These are phyloP conservation scores for Phataginus tricuspis DNA, from an alignment of 2,797 vertebrate species.

Conservation along the genomic window DNA sequence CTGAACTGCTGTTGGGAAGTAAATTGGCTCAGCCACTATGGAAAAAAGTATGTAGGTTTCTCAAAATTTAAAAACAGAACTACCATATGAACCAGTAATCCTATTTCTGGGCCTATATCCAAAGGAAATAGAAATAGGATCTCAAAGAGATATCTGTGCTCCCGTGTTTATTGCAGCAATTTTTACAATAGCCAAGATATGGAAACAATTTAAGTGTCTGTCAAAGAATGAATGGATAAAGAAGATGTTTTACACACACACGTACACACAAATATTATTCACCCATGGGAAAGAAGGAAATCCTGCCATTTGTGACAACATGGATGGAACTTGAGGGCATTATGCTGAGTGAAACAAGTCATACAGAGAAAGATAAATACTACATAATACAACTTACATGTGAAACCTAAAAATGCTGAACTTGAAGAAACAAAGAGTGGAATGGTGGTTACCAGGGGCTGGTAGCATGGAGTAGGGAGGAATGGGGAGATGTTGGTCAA, in stretches of 20 bases:
- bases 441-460: background rate
- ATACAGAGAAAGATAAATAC: background rate
- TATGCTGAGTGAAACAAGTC: background rate
- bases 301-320: background rate
- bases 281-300: background rate
- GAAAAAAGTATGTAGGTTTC: background rate
- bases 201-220: background rate
- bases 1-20: background rate
- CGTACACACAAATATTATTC: background rate
- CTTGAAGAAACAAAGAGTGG: background rate
- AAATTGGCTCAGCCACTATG: background rate
- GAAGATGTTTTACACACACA: background rate
- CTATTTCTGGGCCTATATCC: background rate
- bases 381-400: background rate
- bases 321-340: background rate
- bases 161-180: background rate
- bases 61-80: constrained; percentile 10
- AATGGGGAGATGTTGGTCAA: background rate
- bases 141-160: background rate
- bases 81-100: background rate
- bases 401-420: background rate
- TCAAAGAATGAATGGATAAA: background rate
- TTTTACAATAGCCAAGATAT: background rate
- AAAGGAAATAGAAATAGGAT: background rate
- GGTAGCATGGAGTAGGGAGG: too few relatives aligned